phyloP scores from a whole-genome alignment of 2,797 vertebrate species.

The Gymnothorax javanicus region DNA sequence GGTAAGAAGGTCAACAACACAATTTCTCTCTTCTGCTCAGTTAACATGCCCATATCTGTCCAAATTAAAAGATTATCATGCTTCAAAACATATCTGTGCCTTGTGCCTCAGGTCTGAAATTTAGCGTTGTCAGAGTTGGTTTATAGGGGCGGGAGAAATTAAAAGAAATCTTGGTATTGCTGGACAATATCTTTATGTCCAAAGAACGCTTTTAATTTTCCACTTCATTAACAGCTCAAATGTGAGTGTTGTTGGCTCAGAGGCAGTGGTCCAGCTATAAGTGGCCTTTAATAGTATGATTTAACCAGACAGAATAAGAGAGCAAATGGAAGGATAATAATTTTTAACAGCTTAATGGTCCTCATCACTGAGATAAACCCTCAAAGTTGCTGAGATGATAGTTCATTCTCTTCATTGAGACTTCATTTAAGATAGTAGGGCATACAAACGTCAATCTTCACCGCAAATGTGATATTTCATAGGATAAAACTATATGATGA shows the following conservation, averaged over 20 bases:
- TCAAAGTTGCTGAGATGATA: constrained; percentile 67
- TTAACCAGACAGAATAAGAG: constrained; percentile 58
- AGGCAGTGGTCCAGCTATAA: constrained; percentile 63
- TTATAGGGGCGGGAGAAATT: constrained; percentile 1
- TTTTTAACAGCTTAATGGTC: constrained; percentile 71
- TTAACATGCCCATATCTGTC: constrained; percentile 38
- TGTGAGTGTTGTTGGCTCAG: constrained; percentile 61
- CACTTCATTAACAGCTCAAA: constrained; percentile 71
- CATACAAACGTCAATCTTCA: neutral
- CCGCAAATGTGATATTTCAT: neutral
- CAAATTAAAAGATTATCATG: constrained; percentile 37
- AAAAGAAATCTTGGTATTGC: constrained; percentile 56
- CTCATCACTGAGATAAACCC: constrained; percentile 65
- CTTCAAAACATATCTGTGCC: neutral
- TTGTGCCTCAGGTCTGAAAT: constrained; percentile 37
- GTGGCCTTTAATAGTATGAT: constrained; percentile 71
- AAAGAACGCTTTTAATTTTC: constrained; percentile 73
- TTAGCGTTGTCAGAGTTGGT: constrained; percentile 41
- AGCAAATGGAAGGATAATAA: constrained; percentile 62
- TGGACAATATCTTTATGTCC: constrained; percentile 64
- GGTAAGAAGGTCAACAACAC: constrained; percentile 56
- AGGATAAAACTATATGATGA: neutral
- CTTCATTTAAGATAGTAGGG: neutral
- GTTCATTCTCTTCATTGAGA: constrained; percentile 51
- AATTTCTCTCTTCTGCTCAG: constrained; percentile 57